phyloP scores from a whole-genome alignment of 2,888 invertebrate species.

The Drosophila formosana region DNA sequence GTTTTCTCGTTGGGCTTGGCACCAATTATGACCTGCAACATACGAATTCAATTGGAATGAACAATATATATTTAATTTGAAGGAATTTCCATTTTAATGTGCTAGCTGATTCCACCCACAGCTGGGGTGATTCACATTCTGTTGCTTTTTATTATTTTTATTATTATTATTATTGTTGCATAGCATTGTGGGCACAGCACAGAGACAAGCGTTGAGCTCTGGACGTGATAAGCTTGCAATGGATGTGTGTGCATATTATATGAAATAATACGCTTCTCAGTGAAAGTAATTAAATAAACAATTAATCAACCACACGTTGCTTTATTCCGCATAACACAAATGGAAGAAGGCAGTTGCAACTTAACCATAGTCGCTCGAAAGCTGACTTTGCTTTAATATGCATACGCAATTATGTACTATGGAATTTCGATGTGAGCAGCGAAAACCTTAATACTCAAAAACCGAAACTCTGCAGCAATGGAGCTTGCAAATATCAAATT shows the following conservation, averaged over 20 bases:
- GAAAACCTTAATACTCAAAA: background rate
- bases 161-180: background rate
- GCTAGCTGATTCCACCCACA: background rate
- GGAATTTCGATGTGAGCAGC: background rate
- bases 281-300: conserved; percentile 47
- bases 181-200: conserved; percentile 12
- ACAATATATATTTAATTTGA: conserved; percentile 2
- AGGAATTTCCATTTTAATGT: background rate
- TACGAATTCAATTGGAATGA: background rate
- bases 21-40: conserved; percentile 69
- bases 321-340: conserved; percentile 26
- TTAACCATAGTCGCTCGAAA: conserved; percentile 4
- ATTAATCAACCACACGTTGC: conserved; percentile 24
- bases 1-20: conserved; percentile 78
- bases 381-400: conserved; percentile 13
- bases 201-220: conserved; percentile 15
- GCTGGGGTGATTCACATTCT: conserved; percentile 17
- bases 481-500: conserved; percentile 2
- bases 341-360: conserved; percentile 31
- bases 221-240: conserved; percentile 47
- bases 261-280: conserved; percentile 26
- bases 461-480: background rate
- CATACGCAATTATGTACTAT: conserved; percentile 14
- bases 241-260: conserved; percentile 2
- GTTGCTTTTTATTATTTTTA: background rate